Evolutionary conservation across 2,797 vertebrate genomes (phyloP).

Genomic region (Alca torda): DNA sequence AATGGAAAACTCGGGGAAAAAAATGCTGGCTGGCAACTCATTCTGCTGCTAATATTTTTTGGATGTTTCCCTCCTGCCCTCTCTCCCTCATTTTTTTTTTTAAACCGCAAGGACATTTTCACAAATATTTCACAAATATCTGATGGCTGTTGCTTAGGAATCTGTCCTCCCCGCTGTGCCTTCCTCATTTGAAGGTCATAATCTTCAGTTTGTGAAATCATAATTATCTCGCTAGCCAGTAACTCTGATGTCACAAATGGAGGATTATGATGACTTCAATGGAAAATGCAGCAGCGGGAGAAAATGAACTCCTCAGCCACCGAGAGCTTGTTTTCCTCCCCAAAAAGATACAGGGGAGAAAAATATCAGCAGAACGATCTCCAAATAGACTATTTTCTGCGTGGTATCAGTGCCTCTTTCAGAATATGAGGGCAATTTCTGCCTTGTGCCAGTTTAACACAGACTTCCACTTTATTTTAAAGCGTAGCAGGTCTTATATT

Average conservation of each 20-base stretch:
- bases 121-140: conserved; percentile 65
- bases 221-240: conserved; percentile 54
- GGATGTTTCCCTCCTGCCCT: conserved; percentile 61
- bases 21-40: conserved; percentile 47
- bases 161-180: conserved; percentile 59
- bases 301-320: conserved; percentile 52
- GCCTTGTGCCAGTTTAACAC: conserved; percentile 17
- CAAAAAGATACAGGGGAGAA: not conserved
- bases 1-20: conserved; percentile 41
- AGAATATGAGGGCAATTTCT: conserved; percentile 47
- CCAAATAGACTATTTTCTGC: conserved; percentile 46
- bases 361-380: conserved; percentile 42
- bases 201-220: conserved; percentile 66
- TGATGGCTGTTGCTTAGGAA: conserved; percentile 51
- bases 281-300: conserved; percentile 46
- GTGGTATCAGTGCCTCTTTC: not conserved
- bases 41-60: conserved; percentile 63
- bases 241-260: conserved; percentile 69
- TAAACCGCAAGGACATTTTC: conserved; percentile 57
- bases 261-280: conserved; percentile 64
- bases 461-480: conserved; percentile 52
- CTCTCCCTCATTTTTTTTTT: conserved; percentile 26
- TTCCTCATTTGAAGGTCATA: conserved; percentile 66
- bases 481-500: not conserved
- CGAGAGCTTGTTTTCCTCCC: not conserved